Conservation (phyloP, 2,888 invertebrate genomes). For the Bombyx huttoni region DNA sequence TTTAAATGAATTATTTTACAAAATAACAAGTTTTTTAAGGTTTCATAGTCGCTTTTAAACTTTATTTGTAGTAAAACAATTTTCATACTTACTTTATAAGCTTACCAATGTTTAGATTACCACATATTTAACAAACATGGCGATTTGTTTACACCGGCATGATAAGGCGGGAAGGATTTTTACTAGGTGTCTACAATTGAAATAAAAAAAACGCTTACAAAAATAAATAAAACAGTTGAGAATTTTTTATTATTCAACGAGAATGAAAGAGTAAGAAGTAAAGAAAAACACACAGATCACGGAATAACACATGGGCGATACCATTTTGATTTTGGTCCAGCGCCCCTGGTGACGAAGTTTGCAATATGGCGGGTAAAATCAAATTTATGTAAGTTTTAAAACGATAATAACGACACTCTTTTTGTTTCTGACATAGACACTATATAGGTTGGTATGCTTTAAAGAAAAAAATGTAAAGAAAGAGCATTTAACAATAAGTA, state of each 20-base stretch:
- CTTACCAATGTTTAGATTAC: conserved; percentile 35
- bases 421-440: too few species aligned
- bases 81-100: conserved; percentile 21
- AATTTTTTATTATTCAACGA: conserved; percentile 42
- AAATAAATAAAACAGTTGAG: conserved; percentile 29
- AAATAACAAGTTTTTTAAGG: not conserved
- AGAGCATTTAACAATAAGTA: too few species aligned
- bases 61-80: too few species aligned
- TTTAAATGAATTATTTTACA: conserved; percentile 4
- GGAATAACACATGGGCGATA: conserved; percentile 50
- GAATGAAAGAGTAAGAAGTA: conserved; percentile 22
- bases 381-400: conserved; percentile 7
- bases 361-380: conserved; percentile 28
- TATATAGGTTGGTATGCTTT: too few species aligned
- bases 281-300: conserved; percentile 19
- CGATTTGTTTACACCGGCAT: conserved; percentile 74
- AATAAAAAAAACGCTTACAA: conserved; percentile 13
- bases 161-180: conserved; percentile 63
- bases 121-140: conserved; percentile 56
- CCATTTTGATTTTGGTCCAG: conserved; percentile 34
- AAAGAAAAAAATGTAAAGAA: too few species aligned
- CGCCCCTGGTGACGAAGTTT: conserved; percentile 31
- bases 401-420: too few species aligned
- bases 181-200: conserved; percentile 22
- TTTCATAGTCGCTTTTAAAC: too few species aligned